phyloP scores from a whole-genome alignment of 2,888 invertebrate genomes.

The Chrysina gloriosa region DNA sequence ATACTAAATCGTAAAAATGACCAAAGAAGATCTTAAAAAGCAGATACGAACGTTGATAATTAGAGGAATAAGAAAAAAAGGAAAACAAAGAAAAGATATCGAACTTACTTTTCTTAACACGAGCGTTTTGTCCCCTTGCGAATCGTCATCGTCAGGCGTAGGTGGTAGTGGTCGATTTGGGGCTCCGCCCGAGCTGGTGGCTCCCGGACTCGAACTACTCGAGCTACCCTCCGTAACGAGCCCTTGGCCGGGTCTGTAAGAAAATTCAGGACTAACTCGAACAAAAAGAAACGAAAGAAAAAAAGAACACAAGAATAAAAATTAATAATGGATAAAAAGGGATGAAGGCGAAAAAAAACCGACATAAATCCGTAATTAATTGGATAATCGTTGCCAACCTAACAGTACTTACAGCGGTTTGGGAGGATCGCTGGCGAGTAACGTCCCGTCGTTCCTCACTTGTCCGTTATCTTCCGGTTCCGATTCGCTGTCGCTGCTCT shows the following conservation, averaged over 20 bases:
- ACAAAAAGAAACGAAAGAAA: no score
- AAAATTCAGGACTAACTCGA: constrained; percentile 82
- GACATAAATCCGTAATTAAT: background rate
- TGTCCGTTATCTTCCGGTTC: constrained; percentile 86
- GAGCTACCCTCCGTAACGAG: constrained; percentile 70
- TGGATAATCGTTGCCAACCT: background rate
- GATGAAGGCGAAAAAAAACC: constrained; percentile 43
- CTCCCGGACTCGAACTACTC: constrained; percentile 64
- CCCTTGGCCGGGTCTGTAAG: constrained; percentile 81
- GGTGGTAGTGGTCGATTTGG: constrained; percentile 95
- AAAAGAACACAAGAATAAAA: constrained; percentile 42
- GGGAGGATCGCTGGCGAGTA: constrained; percentile 95
- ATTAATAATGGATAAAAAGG: constrained; percentile 50
- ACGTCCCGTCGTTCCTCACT: constrained; percentile 91
- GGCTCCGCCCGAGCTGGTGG: constrained; percentile 74
- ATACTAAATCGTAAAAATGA: no score
- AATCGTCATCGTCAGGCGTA: constrained; percentile 90
- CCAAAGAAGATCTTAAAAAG: no score
- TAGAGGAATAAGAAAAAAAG: background rate
- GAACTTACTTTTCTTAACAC: constrained; percentile 90
- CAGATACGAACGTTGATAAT: no score
- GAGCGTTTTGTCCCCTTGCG: constrained; percentile 85
- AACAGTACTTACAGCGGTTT: constrained; percentile 87
- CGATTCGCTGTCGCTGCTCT: constrained; percentile 83
- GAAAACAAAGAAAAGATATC: constrained; percentile 63